Evolutionary conservation across 2,113 vertebrate genomes (phyloP).

Genomic region (Sinocyclocheilus maitianheensis): DNA sequence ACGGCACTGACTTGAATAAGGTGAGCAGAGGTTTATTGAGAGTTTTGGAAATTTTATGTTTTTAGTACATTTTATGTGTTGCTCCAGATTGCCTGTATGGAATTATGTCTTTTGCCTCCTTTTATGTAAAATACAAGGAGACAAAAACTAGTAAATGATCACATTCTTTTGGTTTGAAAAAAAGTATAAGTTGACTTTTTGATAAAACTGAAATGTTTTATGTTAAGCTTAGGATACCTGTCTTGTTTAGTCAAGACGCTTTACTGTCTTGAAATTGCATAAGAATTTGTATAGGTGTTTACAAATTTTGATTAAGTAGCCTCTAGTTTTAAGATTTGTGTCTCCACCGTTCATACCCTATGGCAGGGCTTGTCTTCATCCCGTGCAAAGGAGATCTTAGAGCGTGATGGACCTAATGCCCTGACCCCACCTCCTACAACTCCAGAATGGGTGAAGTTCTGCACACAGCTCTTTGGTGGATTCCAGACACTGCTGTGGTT

Average conservation of each 20-base stretch:
- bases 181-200: not conserved
- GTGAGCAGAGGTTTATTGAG: constrained; percentile 70
- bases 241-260: not conserved
- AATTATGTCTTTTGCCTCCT: not conserved
- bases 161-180: not conserved
- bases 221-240: not conserved
- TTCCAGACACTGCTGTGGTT: constrained; percentile 97
- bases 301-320: not conserved
- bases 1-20: constrained; percentile 89
- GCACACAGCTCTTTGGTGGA: constrained; percentile 87
- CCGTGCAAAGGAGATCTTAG: constrained; percentile 87
- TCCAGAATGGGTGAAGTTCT: constrained; percentile 97
- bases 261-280: not conserved
- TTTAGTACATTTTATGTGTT: not conserved
- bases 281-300: too few relatives aligned
- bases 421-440: constrained; percentile 94
- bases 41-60: not conserved
- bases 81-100: not conserved
- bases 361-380: constrained; percentile 72
- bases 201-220: not conserved
- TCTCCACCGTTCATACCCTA: not conserved
- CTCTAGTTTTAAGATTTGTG: not conserved
- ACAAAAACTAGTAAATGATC: not conserved
- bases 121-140: not conserved
- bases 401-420: constrained; percentile 90